Conservation (phyloP, 2,888 invertebrate species). For the Rugalucina vietnamica region DNA sequence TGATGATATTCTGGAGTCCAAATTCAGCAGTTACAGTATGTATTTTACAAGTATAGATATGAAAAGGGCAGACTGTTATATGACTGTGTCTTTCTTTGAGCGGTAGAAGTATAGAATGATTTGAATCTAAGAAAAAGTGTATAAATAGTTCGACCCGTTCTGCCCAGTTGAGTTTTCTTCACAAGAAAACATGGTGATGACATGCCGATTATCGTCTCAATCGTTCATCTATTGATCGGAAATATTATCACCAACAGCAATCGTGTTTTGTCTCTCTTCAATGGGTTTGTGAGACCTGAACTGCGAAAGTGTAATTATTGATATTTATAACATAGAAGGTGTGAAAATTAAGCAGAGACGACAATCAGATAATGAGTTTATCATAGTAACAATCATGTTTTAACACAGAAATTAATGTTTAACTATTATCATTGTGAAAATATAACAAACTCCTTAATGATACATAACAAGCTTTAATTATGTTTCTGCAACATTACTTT, state of each 20-base stretch:
- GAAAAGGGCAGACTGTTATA: neutral
- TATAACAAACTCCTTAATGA: neutral
- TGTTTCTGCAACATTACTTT: neutral
- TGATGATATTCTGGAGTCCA: neutral
- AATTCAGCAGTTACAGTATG: slow-evolving; percentile 26
- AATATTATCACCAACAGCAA: neutral
- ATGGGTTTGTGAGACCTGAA: too few relatives aligned
- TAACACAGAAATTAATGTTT: neutral
- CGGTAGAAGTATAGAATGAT: neutral
- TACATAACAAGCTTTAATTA: neutral
- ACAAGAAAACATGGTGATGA: neutral
- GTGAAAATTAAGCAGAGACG: neutral
- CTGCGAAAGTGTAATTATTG: neutral
- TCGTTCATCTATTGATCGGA: neutral
- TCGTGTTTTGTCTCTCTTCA: too few relatives aligned
- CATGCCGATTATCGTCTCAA: neutral
- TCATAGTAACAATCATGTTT: slow-evolving; percentile 3
- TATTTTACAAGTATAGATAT: neutral
- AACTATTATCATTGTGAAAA: neutral
- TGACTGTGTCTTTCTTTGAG: neutral
- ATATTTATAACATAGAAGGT: neutral
- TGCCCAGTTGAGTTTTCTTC: neutral
- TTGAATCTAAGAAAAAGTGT: neutral
- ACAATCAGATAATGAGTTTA: slow-evolving; percentile 9
- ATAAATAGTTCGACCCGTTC: neutral